Evolutionary conservation across 2,113 vertebrate species (phyloP), one percentile per base, ranked within the genome.

Genomic region (Tenebrosternarchus preto): DNA sequence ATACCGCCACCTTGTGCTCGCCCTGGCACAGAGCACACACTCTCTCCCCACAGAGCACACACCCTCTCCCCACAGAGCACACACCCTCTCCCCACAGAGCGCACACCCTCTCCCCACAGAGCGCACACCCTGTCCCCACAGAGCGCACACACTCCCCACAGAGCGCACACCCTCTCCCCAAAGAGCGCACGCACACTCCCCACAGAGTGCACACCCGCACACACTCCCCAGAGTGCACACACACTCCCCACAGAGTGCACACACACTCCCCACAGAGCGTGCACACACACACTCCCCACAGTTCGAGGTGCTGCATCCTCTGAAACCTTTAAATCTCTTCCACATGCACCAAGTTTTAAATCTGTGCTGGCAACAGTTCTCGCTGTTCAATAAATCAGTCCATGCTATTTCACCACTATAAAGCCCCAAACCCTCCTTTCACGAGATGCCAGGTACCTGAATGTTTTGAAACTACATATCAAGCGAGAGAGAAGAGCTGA

Each of bases 1-100:
- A 53, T 56, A 81, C 33, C 16, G 72, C 43, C 73, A 27, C 67
- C 81, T 85, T 59, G 64, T 76, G 81, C 33, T 63, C 27, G 15
- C 22, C 53, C 8, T 15, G 5, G 63, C 20, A 61, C 20, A 22
- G 56, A 22, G n/a, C n/a, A 22, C 56, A 12, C 24, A 61, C 59
- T 15, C 59, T 24, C 59, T n/a, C n/a, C n/a, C n/a, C n/a, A n/a
- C n/a, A n/a, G n/a, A n/a, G n/a, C n/a, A n/a, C n/a, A n/a, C n/a
- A n/a, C n/a, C n/a, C n/a, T n/a, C n/a, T n/a, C n/a, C n/a, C n/a
- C n/a, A n/a, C n/a, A n/a, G n/a, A n/a, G n/a, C n/a, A n/a, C n/a
- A n/a, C n/a, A n/a, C n/a, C n/a, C n/a, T n/a, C n/a, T n/a, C n/a
- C n/a, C n/a, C n/a, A n/a, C n/a, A n/a, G n/a, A n/a, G n/a, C n/a